Conservation (phyloP, 92 coral and sea anemone species). For the Porites divaricata region DNA sequence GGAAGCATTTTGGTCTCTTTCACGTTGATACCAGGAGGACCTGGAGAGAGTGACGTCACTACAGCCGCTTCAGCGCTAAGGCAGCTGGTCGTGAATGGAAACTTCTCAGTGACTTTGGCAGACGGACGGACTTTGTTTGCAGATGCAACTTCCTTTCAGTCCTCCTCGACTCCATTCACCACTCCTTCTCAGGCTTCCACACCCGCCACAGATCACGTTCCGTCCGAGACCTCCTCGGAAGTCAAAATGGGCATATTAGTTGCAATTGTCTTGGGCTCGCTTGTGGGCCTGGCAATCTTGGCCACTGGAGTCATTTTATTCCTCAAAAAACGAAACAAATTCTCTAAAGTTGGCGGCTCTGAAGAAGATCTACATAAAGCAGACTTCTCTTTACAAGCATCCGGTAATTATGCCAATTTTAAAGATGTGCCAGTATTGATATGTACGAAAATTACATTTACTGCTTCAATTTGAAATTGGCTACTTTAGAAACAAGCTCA, state of each 20-base stretch:
- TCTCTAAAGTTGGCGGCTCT: background rate
- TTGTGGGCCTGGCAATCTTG: conserved; percentile 14
- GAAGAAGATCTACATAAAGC: background rate
- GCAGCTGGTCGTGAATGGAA: conserved; percentile 50
- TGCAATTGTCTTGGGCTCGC: conserved; percentile 36
- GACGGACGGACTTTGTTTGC: conserved; percentile 58
- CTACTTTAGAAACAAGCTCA: no score
- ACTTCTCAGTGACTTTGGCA: conserved; percentile 52
- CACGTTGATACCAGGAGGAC: conserved; percentile 57
- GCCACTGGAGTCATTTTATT: background rate
- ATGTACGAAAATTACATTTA: background rate
- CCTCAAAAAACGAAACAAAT: background rate
- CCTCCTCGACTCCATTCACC: background rate
- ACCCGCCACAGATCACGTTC: background rate
- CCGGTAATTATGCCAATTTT: conserved; percentile 2
- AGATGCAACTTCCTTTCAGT: conserved; percentile 45
- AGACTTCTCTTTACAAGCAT: background rate
- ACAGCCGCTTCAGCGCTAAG: conserved; percentile 38
- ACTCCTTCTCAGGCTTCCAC: conserved; percentile 7
- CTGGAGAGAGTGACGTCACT: conserved; percentile 46
- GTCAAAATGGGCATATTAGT: conserved; percentile 37
- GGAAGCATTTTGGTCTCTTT: conserved; percentile 88
- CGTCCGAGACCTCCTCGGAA: conserved; percentile 21
- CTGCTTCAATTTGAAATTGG: no score
- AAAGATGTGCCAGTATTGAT: background rate